Evolutionary conservation across 2,888 invertebrate species (phyloP), one percentile per base, ranked within the genome.

Genomic region (Penaeus monodon): DNA sequence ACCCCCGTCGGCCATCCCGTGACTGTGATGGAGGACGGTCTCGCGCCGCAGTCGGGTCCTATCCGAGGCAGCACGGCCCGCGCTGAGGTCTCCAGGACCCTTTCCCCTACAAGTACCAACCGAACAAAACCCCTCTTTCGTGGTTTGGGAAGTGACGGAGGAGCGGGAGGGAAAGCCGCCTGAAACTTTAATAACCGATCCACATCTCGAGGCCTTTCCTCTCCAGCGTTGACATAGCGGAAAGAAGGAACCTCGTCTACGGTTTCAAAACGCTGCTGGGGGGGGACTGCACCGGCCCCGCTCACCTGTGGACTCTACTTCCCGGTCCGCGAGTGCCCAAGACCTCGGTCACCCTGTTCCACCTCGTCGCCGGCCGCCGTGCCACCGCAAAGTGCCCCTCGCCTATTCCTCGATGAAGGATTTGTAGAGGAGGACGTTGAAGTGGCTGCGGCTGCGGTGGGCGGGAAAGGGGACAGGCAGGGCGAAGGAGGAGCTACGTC

Each of bases 171-270:
- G 91, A 80, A 88, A 93, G 95, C 86, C 94, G 94, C 10, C 94
- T 94, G 94, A 92, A 92, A 91, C 95, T 95, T 91, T 94, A 93
- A 91, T 94, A 95, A 92, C 65, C 93, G 81, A 94, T 98, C 90
- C 97, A 96, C 92, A 94, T 92, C 90, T 88, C 82, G 88, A 65
- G 91, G 91, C 95, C 96, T 10, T 97, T 96, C 92, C 93, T 96
- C 12, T 95, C 96, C 82, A 96, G 96, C 78, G 94, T 97, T 83
- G 95, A 95, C 92, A 96, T 97, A 57, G 97, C 97, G 0, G 97
- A 98, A 92, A 95, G 97, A 91, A 95, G 98, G 91, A 97, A 97
- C 92, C 93, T 97, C 91, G 96, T 96, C 38, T 97, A 97, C 93
- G 96, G 96, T 91, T 95, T 96, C 92, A 92, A 94, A 6, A 92